Percentiles rank a stretch among this genome's conserved stretches.
phyloP scores from a whole-genome alignment of 2,113 vertebrate genomes.

The Chionomys nivalis region DNA sequence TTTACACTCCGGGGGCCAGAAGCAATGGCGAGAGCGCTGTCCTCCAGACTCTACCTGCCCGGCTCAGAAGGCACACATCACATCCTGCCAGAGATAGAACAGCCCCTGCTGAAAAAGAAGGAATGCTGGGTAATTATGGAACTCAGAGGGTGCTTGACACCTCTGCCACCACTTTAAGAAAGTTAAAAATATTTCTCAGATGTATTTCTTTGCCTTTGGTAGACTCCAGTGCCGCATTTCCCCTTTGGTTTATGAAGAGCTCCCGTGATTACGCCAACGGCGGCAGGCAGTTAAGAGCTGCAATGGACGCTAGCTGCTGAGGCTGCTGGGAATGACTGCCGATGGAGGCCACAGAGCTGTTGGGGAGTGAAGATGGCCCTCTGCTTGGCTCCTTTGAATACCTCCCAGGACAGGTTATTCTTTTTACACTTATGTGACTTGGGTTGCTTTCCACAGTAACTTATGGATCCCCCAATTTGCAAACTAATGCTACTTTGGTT shows the following conservation, averaged over 20 bases:
- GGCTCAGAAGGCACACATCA: slow-evolving; percentile 56
- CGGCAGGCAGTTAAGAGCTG: neutral
- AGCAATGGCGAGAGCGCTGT: slow-evolving; percentile 49
- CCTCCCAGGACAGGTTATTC: neutral
- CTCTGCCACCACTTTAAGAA: neutral
- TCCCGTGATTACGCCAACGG: neutral
- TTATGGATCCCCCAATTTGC: neutral
- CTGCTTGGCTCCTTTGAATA: neutral
- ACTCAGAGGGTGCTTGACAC: neutral
- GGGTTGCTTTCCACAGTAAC: neutral
- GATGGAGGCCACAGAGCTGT: fast-evolving
- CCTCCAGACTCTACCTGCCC: slow-evolving; percentile 51
- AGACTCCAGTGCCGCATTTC: neutral
- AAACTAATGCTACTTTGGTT: neutral
- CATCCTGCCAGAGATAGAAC: neutral
- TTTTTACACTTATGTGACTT: neutral
- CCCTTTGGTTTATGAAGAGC: neutral
- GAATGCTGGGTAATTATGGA: neutral
- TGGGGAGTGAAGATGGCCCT: neutral
- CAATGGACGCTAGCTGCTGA: neutral
- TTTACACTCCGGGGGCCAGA: slow-evolving; percentile 74
- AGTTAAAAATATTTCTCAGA: neutral
- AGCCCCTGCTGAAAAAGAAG: neutral
- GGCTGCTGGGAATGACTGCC: neutral
- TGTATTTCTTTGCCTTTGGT: neutral